Base-by-base conservation (phyloP, 1,140 invertebrate species). In the Tachypleus tridentatus region DNA sequence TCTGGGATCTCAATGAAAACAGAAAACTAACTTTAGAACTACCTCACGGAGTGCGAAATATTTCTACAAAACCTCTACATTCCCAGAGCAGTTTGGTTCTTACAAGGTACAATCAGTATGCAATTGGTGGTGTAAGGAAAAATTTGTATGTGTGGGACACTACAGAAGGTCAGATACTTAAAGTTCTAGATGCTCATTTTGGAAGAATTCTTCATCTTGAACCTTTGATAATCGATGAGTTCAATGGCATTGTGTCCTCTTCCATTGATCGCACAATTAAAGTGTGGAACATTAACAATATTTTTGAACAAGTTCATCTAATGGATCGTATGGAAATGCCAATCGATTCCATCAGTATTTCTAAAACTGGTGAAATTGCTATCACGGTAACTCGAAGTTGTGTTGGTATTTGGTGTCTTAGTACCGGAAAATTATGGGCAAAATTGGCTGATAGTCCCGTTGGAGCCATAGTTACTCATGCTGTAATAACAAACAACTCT, bases 221-320 rank as follows among this genome's bases (percentile, higher is more conserved):
- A 68, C 84, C 91, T 1, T 75, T 94, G 5, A 92, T 87, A 10
- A 83, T 91, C 57, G 89, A 88, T 3, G 85, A 88, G 66, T 94
- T 93, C 87, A 98, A 98, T 76, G 87, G 95, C 51, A 89, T 98
- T 51, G 96, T 82, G n/a, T 79, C 95, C 0, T 97, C 95, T 0
- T 98, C 94, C 0, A 96, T 99, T 61, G 96, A 99, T 77, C 83
- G 94, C 67, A 94, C 93, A 1, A 94, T 98, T 1, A 98, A 99
- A 81, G 93, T 98, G 0, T 99, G 96, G 96, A 98, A 98, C 77
- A 95, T 98, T 65, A 95, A 98, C 74, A 98, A 98, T 74, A 97
- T 98, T 72, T 94, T 96, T 73, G 93, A 98, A 74, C 92, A 97
- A 80, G 93, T 98, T 4, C 90, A 97, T 75, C 88, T 91, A 11